A percentile compares a stretch with the other conserved stretches of the same genome.
phyloP scores from a whole-genome alignment of 2,113 vertebrate genomes.

The Spea bombifrons region DNA sequence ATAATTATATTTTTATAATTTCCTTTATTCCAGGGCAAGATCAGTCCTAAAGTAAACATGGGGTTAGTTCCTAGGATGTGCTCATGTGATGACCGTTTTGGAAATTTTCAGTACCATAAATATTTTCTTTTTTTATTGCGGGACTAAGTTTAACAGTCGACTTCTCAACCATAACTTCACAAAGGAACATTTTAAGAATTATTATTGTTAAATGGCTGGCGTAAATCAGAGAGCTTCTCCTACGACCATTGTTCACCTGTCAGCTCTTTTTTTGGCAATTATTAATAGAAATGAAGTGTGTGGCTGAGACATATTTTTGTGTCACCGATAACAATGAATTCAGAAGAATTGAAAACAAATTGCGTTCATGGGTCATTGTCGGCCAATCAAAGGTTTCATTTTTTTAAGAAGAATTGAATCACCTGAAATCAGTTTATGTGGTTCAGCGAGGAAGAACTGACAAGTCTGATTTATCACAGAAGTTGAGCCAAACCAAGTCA shows the following conservation, averaged over 20 bases:
- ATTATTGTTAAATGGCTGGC: not conserved
- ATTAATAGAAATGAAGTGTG: slow-evolving; percentile 28
- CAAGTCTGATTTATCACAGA: slow-evolving; percentile 4
- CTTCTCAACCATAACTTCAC: not conserved
- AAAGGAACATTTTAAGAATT: not conserved
- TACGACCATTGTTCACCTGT: slow-evolving; percentile 34
- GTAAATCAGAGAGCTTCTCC: slow-evolving; percentile 14
- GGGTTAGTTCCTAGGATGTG: no score
- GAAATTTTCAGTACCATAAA: no score
- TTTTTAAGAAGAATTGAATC: slow-evolving; percentile 13
- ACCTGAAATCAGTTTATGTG: not conserved
- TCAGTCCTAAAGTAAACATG: no score
- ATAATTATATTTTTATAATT: no score
- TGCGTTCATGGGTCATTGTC: slow-evolving; percentile 21
- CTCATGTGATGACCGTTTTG: no score
- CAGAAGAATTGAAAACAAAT: slow-evolving; percentile 25
- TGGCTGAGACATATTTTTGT: slow-evolving; percentile 20
- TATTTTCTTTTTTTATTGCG: no score
- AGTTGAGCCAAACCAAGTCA: not conserved
- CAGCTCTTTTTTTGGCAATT: slow-evolving; percentile 10
- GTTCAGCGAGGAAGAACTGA: slow-evolving; percentile 4
- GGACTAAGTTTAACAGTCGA: not conserved
- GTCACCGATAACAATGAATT: slow-evolving; percentile 30
- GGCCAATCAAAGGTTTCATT: slow-evolving; percentile 9
- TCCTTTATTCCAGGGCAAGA: no score